These are phyloP conservation scores for Monomorium pharaonis DNA, from an alignment of 1,140 invertebrate genomes.

Conservation along the genomic window DNA sequence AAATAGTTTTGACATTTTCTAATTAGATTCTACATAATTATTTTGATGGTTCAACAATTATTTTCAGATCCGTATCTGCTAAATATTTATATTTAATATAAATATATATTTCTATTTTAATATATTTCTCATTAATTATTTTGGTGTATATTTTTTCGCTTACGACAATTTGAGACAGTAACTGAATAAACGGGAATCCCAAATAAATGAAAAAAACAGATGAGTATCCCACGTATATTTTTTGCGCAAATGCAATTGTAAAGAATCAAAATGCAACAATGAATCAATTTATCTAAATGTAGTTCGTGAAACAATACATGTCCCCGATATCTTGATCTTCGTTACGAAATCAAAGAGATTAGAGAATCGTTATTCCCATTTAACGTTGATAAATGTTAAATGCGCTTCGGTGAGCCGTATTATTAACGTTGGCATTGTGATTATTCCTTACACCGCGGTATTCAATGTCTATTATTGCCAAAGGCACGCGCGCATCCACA, in stretches of 20 bases:
- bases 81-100: too few species aligned
- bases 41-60: too few species aligned
- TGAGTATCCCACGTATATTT: too few species aligned
- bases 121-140: too few species aligned
- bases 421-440: neutral
- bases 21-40: too few species aligned
- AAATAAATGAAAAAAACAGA: too few species aligned
- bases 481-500: neutral
- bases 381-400: neutral
- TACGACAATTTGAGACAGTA: too few species aligned
- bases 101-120: too few species aligned
- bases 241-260: neutral
- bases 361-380: neutral
- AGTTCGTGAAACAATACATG: neutral
- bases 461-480: constrained; percentile 5
- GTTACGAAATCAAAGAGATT: neutral
- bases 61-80: too few species aligned
- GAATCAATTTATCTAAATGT: neutral
- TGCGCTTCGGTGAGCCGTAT: neutral
- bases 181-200: too few species aligned
- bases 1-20: too few species aligned
- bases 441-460: neutral
- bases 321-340: neutral
- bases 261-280: neutral
- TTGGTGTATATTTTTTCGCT: too few species aligned